Evolutionary conservation across 2,797 vertebrate species (phyloP).

Genomic region (Melanotaenia parkinsoni): DNA sequence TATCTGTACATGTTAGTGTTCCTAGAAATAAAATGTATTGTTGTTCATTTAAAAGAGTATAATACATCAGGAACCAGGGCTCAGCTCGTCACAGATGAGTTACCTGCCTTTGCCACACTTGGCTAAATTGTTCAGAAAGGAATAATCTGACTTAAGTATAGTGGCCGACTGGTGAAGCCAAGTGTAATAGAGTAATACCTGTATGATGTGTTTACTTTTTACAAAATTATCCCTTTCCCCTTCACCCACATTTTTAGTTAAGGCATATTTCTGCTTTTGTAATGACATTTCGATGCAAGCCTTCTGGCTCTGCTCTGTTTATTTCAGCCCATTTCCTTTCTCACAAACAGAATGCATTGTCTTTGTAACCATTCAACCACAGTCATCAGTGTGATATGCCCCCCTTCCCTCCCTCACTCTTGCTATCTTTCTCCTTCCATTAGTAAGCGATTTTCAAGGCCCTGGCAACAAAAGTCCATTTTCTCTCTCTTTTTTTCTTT

Average conservation of each 20-base stretch:
- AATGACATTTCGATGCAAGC: constrained; percentile 69
- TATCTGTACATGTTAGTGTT: neutral
- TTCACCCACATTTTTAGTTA: neutral
- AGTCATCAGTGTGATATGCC: constrained; percentile 58
- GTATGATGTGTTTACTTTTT: constrained; percentile 34
- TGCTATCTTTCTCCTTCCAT: constrained; percentile 76
- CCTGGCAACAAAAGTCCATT: constrained; percentile 73
- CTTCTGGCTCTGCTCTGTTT: constrained; percentile 69
- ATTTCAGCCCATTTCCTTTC: constrained; percentile 61
- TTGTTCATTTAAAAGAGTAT: neutral
- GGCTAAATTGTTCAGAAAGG: neutral
- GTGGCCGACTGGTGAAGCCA: constrained; percentile 12
- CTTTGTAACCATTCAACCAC: constrained; percentile 59
- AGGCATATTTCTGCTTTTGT: constrained; percentile 68
- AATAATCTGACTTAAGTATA: constrained; percentile 15
- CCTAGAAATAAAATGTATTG: neutral
- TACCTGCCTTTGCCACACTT: constrained; percentile 1
- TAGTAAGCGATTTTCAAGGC: constrained; percentile 77
- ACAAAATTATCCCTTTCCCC: constrained; percentile 38
- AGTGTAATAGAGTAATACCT: constrained; percentile 38
- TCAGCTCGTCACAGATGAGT: constrained; percentile 8
- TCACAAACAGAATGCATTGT: constrained; percentile 56
- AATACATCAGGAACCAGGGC: neutral
- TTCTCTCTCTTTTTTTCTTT: constrained; percentile 55
- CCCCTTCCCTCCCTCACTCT: constrained; percentile 35